Evolutionary conservation across 2,797 vertebrate species (phyloP), one percentile per base, ranked within the genome.

Genomic region (Tragopan temminckii): DNA sequence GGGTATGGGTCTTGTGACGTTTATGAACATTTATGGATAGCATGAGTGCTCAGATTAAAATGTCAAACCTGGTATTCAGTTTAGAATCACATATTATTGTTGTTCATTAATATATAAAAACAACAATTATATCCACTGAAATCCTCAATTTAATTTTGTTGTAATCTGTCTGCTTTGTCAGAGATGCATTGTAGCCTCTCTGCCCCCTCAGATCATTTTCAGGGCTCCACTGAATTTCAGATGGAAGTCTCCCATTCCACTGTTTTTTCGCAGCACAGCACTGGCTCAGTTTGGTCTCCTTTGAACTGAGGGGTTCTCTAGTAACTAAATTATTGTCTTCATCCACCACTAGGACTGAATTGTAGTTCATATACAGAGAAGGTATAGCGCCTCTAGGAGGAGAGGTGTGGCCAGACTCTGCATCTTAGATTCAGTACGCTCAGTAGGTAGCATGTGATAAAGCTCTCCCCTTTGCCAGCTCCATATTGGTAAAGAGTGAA

Each of bases 11-110:
- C 93, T 38, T 96, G 83, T 97, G 95, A 97, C 83, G 8, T 96
- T 97, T 96, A 97, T 97, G 91, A 97, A 89, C 95, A 93, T 95
- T 97, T 98, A 97, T 97, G 93, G 97, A 96, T 97, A 93, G 77
- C 88, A 53, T 86, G 84, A 97, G 89, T n/a, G 0, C 93, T 93
- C 76, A 96, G 91, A 97, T 98, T 97, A 97, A 53, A 97, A 97
- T 97, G 96, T 97, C 96, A 97, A 90, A 79, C 84, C 93, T 85
- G 80, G 89, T 96, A 95, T 96, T 97, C 93, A 80, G 92, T 97
- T 97, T 96, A 79, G 89, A 64, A 88, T 95, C 85, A 79, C 6
- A 27, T 94, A 96, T 97, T 97, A 95, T 91, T 97, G 89, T 94
- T 97, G 96, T 96, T 94, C 92, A 93, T 97, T 97, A 97, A 97